These are phyloP conservation scores for Bungarus multicinctus DNA, from an alignment of 2,113 vertebrate genomes.

Conservation along the genomic window DNA sequence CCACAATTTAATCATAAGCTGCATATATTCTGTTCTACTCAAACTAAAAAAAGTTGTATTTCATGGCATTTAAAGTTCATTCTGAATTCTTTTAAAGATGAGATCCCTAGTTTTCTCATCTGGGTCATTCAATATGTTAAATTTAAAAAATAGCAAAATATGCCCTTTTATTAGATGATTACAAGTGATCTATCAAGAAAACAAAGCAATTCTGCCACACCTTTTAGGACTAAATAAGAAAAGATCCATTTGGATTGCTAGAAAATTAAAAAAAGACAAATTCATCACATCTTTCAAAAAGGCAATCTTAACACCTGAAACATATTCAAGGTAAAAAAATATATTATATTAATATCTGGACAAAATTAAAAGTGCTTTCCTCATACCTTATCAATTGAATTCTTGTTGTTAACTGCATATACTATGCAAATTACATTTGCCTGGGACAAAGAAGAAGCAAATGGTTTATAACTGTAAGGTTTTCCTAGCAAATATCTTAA, in stretches of 20 bases:
- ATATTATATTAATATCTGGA: not conserved
- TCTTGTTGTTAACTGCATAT: conserved; percentile 97
- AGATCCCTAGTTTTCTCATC: not conserved
- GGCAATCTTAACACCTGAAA: not conserved
- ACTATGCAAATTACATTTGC: conserved; percentile 99
- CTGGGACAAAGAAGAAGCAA: conserved; percentile 69
- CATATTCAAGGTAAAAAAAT: not conserved
- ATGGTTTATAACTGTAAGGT: not conserved
- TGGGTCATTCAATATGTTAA: not conserved
- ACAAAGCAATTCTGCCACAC: not conserved
- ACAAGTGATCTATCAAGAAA: not conserved
- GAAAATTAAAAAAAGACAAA: not conserved
- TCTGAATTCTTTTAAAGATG: not conserved
- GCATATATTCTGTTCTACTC: not conserved
- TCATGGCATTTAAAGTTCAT: not conserved
- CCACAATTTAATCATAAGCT: not conserved
- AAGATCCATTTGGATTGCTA: not conserved
- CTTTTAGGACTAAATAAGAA: not conserved
- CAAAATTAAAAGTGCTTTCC: conserved; percentile 16
- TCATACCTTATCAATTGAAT: conserved; percentile 96
- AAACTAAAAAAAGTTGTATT: not conserved
- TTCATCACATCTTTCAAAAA: not conserved
- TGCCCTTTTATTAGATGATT: not conserved
- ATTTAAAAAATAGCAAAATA: not conserved
- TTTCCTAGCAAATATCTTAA: not conserved